phyloP scores from a whole-genome alignment of 2,888 invertebrate genomes.

The Dasysyrphus tricinctus region DNA sequence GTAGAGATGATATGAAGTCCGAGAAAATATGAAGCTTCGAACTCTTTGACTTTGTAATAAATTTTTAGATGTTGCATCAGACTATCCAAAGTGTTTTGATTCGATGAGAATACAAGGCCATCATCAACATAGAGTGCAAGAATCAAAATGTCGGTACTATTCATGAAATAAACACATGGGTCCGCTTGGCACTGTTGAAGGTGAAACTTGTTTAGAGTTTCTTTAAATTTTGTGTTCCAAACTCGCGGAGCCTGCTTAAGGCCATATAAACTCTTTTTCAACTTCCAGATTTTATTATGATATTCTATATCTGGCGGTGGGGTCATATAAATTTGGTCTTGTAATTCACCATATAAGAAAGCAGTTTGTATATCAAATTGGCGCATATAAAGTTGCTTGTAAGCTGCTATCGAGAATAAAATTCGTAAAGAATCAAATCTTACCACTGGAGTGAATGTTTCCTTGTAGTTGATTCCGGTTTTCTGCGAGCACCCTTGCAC shows the following conservation, averaged over 20 bases:
- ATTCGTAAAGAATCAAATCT: too few species aligned
- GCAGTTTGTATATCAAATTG: conserved; percentile 36
- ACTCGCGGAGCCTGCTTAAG: too few species aligned
- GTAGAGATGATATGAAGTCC: conserved; percentile 35
- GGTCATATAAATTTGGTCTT: conserved; percentile 1
- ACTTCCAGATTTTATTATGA: too few species aligned
- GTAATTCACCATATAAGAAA: too few species aligned
- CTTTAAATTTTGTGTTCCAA: too few species aligned
- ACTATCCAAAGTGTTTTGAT: not conserved
- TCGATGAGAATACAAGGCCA: not conserved
- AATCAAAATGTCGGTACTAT: too few species aligned
- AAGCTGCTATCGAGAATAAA: conserved; percentile 8
- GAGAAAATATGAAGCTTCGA: conserved; percentile 27
- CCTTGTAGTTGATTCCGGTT: too few species aligned
- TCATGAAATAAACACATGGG: not conserved
- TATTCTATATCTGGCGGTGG: not conserved
- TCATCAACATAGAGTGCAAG: too few species aligned
- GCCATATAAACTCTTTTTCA: not conserved
- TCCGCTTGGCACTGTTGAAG: not conserved
- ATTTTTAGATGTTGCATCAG: conserved; percentile 13
- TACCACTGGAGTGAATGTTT: too few species aligned
- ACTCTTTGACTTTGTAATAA: conserved; percentile 15
- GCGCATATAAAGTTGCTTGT: conserved; percentile 22
- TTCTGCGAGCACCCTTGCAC: too few species aligned
- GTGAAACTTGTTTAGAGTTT: not conserved